phyloP scores from a whole-genome alignment of 2,113 vertebrate species.

The Chunga burmeisteri region DNA sequence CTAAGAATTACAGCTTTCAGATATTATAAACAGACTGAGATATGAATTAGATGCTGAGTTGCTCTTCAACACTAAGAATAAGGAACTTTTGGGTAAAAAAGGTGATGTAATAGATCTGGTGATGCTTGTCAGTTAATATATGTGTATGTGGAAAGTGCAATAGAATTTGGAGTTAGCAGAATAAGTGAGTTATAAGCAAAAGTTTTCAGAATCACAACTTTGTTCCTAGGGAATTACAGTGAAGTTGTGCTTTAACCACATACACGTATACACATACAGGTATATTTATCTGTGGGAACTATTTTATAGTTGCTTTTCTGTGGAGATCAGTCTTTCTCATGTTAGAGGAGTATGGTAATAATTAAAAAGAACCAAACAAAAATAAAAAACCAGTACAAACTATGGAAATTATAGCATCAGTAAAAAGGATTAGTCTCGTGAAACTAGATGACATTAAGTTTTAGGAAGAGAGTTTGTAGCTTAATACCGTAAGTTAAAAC shows the following conservation, averaged over 20 bases:
- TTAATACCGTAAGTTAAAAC: not conserved
- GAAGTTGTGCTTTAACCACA: not conserved
- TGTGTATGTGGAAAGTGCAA: not conserved
- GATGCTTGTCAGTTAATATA: not conserved
- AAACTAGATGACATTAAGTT: not conserved
- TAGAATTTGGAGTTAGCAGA: not conserved
- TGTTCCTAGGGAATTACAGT: not conserved
- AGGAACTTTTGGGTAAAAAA: not conserved
- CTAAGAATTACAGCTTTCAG: not conserved
- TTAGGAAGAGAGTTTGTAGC: not conserved
- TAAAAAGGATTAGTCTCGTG: not conserved
- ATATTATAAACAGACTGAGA: not conserved
- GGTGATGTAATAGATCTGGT: not conserved
- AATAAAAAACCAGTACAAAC: accelerated
- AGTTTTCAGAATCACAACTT: not conserved
- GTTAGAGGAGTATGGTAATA: not conserved
- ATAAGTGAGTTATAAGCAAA: not conserved
- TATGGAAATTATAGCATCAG: not conserved
- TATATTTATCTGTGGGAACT: not conserved
- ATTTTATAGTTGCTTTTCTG: not conserved
- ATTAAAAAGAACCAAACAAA: not conserved
- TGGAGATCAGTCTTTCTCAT: not conserved
- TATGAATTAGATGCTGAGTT: not conserved
- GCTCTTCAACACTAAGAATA: not conserved
- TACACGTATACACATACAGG: accelerated